phyloP scores from a whole-genome alignment of 2,888 invertebrate genomes.

The Eilema depressum region DNA sequence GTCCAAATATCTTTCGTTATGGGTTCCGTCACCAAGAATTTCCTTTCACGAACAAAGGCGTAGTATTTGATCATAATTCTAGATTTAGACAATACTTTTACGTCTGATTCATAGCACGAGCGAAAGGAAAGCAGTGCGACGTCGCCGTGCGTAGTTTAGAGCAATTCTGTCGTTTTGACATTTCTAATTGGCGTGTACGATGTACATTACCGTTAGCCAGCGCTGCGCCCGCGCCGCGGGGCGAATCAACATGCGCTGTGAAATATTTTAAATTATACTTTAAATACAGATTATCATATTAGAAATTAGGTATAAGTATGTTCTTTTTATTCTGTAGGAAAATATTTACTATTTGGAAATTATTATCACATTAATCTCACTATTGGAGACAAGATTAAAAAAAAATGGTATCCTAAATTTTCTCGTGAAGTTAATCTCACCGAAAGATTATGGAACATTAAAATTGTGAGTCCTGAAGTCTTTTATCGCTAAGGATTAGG shows the following conservation, averaged over 20 bases:
- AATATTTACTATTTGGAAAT: background rate
- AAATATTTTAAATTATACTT: slow-evolving; percentile 13
- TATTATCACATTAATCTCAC: background rate
- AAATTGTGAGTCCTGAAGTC: too few relatives aligned
- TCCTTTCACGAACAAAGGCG: background rate
- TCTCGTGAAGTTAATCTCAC: too few relatives aligned
- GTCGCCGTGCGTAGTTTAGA: slow-evolving; percentile 25
- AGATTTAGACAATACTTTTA: slow-evolving; percentile 1
- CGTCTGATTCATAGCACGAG: slow-evolving; percentile 1
- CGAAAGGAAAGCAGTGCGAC: slow-evolving; percentile 33
- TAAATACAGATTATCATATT: background rate
- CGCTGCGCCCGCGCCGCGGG: background rate
- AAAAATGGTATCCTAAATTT: too few relatives aligned
- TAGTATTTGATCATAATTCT: background rate
- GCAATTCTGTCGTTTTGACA: slow-evolving; percentile 48
- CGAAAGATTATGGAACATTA: too few relatives aligned
- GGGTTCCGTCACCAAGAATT: background rate
- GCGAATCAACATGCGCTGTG: slow-evolving; percentile 10
- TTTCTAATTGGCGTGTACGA: slow-evolving; percentile 44
- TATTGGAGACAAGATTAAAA: background rate
- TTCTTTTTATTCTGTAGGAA: background rate
- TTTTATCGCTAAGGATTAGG: too few relatives aligned
- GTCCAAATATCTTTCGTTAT: background rate
- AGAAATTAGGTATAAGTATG: too few relatives aligned
- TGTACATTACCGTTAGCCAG: slow-evolving; percentile 29